These are phyloP conservation scores for Jacana jacana DNA, from an alignment of 2,113 vertebrate species.

Conservation along the genomic window DNA sequence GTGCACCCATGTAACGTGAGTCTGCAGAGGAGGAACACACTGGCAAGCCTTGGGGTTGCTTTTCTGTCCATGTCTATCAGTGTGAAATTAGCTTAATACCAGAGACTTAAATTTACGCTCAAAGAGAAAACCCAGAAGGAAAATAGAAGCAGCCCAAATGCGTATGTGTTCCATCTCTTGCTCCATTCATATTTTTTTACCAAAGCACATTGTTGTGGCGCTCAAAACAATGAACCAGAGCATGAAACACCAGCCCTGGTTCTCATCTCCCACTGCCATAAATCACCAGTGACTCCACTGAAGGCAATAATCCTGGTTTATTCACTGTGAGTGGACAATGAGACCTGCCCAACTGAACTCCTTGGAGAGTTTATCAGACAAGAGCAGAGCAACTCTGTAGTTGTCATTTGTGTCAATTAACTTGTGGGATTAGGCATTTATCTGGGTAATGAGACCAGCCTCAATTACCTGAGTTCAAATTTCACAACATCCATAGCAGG, in stretches of 20 bases:
- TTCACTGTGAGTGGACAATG: neutral
- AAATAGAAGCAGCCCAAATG: neutral
- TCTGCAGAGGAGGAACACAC: neutral
- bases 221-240: neutral
- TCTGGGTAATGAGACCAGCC: slow-evolving; percentile 23
- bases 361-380: neutral
- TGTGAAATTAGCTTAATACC: neutral
- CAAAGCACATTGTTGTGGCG: neutral
- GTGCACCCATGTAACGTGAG: neutral
- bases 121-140: neutral
- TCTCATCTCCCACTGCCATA: neutral
- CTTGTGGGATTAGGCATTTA: neutral
- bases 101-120: neutral
- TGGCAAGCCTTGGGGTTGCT: neutral
- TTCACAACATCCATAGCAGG: neutral
- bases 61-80: neutral
- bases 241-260: neutral
- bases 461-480: neutral
- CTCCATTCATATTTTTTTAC: neutral
- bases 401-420: slow-evolving; percentile 30
- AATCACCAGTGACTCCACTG: neutral
- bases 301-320: neutral
- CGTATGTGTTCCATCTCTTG: neutral
- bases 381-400: neutral
- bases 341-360: neutral